Conservation (phyloP, 64 coral and sea anemone genomes). For the Montipora sp. region DNA sequence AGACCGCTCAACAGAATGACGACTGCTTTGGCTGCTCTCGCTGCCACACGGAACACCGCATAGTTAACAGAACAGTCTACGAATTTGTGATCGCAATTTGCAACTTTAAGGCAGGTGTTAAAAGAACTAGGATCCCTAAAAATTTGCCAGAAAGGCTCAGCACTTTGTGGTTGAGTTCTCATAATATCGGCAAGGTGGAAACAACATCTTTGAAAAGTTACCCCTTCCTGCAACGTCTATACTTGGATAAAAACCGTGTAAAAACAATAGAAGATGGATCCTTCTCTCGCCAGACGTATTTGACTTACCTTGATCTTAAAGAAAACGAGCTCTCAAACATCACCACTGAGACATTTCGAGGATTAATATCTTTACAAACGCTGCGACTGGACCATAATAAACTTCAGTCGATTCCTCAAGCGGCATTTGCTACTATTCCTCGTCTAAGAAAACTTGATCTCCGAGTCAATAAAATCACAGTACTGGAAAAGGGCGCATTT, state of each 20-base stretch:
- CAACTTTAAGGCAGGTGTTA: not conserved
- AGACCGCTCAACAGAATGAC: too few relatives aligned
- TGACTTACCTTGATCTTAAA: not conserved
- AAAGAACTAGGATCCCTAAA: constrained; percentile 8
- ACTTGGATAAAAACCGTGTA: constrained; percentile 43
- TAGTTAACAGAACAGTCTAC: not conserved
- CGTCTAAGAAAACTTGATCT: constrained; percentile 1
- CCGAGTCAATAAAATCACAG: constrained; percentile 22
- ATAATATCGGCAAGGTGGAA: constrained; percentile 10
- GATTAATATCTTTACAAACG: not conserved
- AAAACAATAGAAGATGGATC: constrained; percentile 35
- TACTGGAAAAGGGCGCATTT: constrained; percentile 46
- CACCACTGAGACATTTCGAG: constrained; percentile 28
- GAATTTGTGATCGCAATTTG: not conserved
- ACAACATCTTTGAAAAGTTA: constrained; percentile 30
- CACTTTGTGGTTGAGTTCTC: constrained; percentile 4
- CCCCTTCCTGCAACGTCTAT: not conserved
- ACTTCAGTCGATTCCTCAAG: constrained; percentile 9
- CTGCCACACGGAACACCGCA: not conserved
- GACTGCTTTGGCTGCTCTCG: not conserved
- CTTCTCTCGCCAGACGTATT: constrained; percentile 4
- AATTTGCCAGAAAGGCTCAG: constrained; percentile 13
- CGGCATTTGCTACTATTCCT: not conserved
- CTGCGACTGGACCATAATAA: constrained; percentile 37
- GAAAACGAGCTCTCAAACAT: constrained; percentile 41